Evolutionary conservation across 1,140 invertebrate genomes (phyloP), one percentile per base, ranked within the genome.

Genomic region (Mizuhopecten yessoensis): DNA sequence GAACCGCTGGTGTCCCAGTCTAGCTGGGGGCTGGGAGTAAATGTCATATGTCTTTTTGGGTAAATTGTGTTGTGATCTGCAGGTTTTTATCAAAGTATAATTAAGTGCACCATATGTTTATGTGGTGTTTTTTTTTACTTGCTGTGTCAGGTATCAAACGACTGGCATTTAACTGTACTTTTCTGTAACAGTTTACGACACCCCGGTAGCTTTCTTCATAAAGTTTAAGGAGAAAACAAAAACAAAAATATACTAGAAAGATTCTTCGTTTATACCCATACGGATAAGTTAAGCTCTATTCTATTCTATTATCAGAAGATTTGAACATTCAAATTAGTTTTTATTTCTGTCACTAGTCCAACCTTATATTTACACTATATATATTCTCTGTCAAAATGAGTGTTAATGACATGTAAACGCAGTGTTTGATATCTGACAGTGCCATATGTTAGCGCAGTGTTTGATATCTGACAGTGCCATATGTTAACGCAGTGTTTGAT

Each of bases 61-160:
- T 29, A 29, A 29, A 75, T n/a, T n/a, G 57, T 75, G 57, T 75
- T 75, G 29, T 17, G 23, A 75, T 29, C 57, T 75, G 57, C 7
- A 75, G 9, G 57, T 75, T 75, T 5, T 75, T 75, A 75, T 75
- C 57, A 75, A 29, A 75, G 57, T 75, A n/a, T 75, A 75, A 75
- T 75, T 75, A 75, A 29, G 57, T 75, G 57, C 57, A 75, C n/a
- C 57, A 13, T 29, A 75, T 75, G 57, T n/a, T 75, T 75, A 17
- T 75, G 57, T n/a, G 57, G 17, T 9, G n/a, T 29, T 75, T 75
- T 75, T 57, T 57, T n/a, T 75, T n/a, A 75, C 57, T n/a, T 75
- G 57, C n/a, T n/a, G 23, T 3, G n/a, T n/a, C n/a, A 5, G n/a
- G 57, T 75, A 13, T 75, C 23, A 75, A 13, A 75, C 17, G 23